phyloP scores from a whole-genome alignment of 2,113 vertebrate genomes.

The Pungitius pungitius region DNA sequence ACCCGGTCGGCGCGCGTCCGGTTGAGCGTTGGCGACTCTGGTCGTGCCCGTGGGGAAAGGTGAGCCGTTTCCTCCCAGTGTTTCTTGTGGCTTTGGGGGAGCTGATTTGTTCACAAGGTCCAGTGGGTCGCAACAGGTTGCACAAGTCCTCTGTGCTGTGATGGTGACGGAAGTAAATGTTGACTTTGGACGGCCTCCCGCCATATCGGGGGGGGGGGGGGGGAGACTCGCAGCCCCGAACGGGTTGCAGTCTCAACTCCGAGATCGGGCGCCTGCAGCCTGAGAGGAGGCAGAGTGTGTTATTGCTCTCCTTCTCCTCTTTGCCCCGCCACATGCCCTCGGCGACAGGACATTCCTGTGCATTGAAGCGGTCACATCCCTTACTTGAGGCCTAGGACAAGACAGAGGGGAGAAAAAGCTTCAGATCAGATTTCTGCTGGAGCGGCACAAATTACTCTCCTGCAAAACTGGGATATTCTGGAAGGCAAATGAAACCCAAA shows the following conservation, averaged over 20 bases:
- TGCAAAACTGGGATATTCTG: conserved; percentile 24
- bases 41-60: conserved; percentile 13
- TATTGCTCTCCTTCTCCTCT: conserved; percentile 40
- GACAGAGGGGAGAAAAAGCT: conserved; percentile 31
- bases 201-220: too few species aligned
- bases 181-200: conserved; percentile 34
- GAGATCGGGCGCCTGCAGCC: conserved; percentile 19
- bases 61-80: conserved; percentile 17
- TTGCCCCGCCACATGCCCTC: conserved; percentile 45
- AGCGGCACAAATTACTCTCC: background rate
- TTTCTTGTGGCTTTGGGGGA: conserved; percentile 2
- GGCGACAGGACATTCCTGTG: conserved; percentile 66
- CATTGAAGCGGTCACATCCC: conserved; percentile 54
- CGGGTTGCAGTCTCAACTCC: conserved; percentile 37
- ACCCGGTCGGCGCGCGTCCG: conserved; percentile 20
- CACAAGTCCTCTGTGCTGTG: conserved; percentile 73
- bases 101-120: conserved; percentile 21
- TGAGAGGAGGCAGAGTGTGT: conserved; percentile 42
- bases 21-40: conserved; percentile 46
- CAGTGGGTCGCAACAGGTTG: conserved; percentile 10
- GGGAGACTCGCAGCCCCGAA: conserved; percentile 43
- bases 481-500: conserved; percentile 32
- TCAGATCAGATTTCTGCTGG: conserved; percentile 10
- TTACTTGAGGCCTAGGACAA: conserved; percentile 61
- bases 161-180: conserved; percentile 84